These are phyloP conservation scores for Plectrocnemia conspersa DNA, from an alignment of 1,140 invertebrate species.

Conservation along the genomic window DNA sequence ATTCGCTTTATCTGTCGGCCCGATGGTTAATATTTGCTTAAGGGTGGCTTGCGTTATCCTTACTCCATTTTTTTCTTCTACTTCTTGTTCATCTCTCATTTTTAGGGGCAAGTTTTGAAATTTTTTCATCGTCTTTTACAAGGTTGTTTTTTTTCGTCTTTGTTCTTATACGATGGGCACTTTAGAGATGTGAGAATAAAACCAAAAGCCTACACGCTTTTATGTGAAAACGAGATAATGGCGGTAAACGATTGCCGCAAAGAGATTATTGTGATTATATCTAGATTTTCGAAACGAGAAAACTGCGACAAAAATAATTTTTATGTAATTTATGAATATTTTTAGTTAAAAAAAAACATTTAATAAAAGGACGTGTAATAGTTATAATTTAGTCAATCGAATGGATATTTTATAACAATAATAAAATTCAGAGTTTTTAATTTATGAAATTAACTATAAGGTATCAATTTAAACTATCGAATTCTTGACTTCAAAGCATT, in stretches of 20 bases:
- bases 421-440: no score
- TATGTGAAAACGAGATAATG: constrained; percentile 13
- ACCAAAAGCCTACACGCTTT: constrained; percentile 23
- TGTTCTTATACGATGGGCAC: constrained; percentile 20
- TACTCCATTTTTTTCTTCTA: background rate
- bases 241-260: background rate
- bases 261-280: background rate
- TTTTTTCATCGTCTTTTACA: no score
- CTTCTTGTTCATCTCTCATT: constrained; percentile 3
- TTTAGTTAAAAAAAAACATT: no score
- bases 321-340: no score
- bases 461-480: no score
- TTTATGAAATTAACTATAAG: no score
- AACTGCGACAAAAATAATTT: no score
- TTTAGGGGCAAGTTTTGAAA: constrained; percentile 1
- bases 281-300: no score
- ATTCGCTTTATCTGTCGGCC: constrained; percentile 19
- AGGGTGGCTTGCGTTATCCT: constrained; percentile 14
- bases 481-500: no score
- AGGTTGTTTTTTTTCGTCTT: constrained; percentile 20
- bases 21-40: constrained; percentile 21
- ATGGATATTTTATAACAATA: no score
- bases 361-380: no score
- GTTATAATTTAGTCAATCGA: no score
- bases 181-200: constrained; percentile 24